Evolutionary conservation across 2,888 invertebrate genomes (phyloP), one percentile per base, ranked within the genome.

Genomic region (Dascillus cervinus): DNA sequence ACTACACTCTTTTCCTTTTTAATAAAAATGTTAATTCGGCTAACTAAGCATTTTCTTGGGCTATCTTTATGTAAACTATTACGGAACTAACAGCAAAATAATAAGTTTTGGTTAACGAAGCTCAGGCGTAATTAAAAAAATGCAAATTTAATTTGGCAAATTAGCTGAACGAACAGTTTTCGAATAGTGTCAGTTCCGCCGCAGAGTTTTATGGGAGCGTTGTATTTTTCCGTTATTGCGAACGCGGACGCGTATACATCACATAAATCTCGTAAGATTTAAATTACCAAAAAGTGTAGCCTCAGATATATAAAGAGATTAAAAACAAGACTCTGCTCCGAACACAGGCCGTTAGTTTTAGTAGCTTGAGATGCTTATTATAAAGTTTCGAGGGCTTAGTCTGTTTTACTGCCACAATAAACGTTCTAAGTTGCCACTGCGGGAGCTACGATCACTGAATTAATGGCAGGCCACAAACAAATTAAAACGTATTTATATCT

Each of bases 401-500:
- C 53, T 47, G 49, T 50, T 55, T 55, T 55, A 55, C 52, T 47
- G 49, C 53, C 42, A 50, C 54, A 55, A 54, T 56, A 56, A 56
- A 55, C 47, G 53, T 44, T 46, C 46, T 41, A 37, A 42, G 49
- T 47, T 46, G 45, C 41, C 39, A 24, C 34, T 34, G 36, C 41
- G 37, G n/a, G 37, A 39, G 42, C 46, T 35, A 44, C 47, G 47
- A 55, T 54, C 44, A 46, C 35, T 29, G 48, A 49, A 53, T 52
- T 55, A 55, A 54, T 53, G 46, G 50, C 45, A 35, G 42, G 44
- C 52, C 48, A 47, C 50, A 49, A 50, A 53, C 50, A 48, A 53
- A 53, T 53, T 49, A 49, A 45, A 48, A 44, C 42, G 35, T 44
- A 43, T 48, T 39, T 43, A 36, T 44, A 32, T 34, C 33, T 27